phyloP scores from a whole-genome alignment of 1,140 invertebrate genomes.

The Hypothenemus hampei region DNA sequence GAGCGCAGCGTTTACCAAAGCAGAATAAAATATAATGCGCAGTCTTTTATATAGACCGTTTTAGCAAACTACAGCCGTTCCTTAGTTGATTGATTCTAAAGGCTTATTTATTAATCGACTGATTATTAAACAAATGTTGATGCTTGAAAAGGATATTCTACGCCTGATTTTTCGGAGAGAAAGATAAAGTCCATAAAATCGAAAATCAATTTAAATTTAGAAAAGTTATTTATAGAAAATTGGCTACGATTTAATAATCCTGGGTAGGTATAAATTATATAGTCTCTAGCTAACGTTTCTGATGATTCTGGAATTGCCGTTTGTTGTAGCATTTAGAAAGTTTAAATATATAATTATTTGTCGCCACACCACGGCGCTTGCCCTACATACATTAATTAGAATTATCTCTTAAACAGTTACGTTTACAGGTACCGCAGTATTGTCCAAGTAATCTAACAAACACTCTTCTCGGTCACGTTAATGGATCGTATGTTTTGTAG shows the following conservation, averaged over 20 bases:
- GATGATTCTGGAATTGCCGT: too few species aligned
- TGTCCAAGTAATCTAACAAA: too few species aligned
- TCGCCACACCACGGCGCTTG: background rate
- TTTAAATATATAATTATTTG: background rate
- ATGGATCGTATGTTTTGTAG: too few species aligned
- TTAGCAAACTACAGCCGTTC: background rate
- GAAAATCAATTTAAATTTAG: background rate
- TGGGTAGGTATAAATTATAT: too few species aligned
- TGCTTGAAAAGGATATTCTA: too few species aligned
- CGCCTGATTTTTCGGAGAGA: too few species aligned
- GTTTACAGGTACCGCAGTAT: too few species aligned
- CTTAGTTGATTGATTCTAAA: too few species aligned
- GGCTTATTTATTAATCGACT: too few species aligned
- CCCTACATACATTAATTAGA: constrained; percentile 9
- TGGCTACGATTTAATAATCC: background rate
- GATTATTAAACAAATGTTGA: too few species aligned
- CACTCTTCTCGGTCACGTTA: too few species aligned
- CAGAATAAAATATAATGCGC: constrained; percentile 21
- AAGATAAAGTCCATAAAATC: background rate
- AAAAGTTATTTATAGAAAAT: background rate
- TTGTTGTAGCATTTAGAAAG: background rate
- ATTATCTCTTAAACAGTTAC: constrained; percentile 5
- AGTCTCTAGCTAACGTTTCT: too few species aligned
- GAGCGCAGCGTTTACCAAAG: constrained; percentile 15
- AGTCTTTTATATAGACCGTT: constrained; percentile 13